Base-by-base conservation (phyloP, 2,888 invertebrate genomes). In the Athalia rosae region DNA sequence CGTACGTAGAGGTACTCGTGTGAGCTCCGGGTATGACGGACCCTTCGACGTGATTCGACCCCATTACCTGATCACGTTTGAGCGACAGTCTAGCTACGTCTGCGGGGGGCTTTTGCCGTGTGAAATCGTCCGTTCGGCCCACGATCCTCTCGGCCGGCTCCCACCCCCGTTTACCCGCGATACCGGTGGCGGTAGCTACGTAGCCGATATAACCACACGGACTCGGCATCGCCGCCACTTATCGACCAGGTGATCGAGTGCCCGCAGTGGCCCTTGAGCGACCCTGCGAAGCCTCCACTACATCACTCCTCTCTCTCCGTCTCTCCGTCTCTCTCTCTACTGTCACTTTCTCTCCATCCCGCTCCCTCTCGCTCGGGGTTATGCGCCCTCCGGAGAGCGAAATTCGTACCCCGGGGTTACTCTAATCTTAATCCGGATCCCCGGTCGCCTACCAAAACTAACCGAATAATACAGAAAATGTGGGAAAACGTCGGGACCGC, bases 181-280 rank as follows among this genome's bases (percentile, higher is more conserved):
- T 2, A 8, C 28, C 9, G 13, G 28, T 8, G 47, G 56, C 43
- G 3, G 15, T 56, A 63, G 43, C 48, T 7, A 7, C 11, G 48
- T 28, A 15, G 11, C 48, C 67, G 48, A 53, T 48, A 48, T 48
- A 48, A 43, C 58, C 41, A 13, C 43, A 45, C 71, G 84, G 28
- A 28, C 28, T 28, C 28, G 28, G 28, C 28, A 47, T 62, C 61
- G 50, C 15, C 11, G 59, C 83, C 84, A 80, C 85, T 87, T 83
- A 85, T 87, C 85, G 79, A 84, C 82, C 84, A 83, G 82, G 84
- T 86, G 86, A 87, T 87, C 85, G 84, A 88, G 87, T 86, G 79
- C 81, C 82, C 80, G 80, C 77, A 83, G 83, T 82, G 80, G 80
- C 79, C 79, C 82, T 82, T 82, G 64, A 83, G 83, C 78, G 79